Conservation (phyloP, 2,888 invertebrate genomes). For the Noctua janthina region DNA sequence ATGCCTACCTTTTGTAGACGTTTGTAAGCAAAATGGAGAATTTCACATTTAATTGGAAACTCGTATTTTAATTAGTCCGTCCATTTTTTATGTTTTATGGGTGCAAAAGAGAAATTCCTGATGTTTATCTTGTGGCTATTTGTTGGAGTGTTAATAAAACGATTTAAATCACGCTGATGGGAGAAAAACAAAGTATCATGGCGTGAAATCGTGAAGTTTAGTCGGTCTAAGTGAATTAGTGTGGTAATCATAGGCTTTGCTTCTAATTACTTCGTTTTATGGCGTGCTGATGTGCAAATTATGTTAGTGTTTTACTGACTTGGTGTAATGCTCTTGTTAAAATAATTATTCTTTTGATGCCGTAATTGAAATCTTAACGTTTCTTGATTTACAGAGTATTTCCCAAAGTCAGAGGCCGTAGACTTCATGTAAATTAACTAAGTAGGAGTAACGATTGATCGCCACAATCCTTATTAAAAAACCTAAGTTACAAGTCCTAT, state of each 20-base stretch:
- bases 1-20: constrained; percentile 66
- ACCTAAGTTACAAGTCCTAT: background rate
- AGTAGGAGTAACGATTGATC: background rate
- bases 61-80: constrained; percentile 38
- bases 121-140: constrained; percentile 44
- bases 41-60: constrained; percentile 48
- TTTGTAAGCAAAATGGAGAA: constrained; percentile 28
- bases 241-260: constrained; percentile 7
- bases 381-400: background rate
- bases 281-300: constrained; percentile 10
- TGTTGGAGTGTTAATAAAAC: constrained; percentile 45
- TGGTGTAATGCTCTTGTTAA: background rate
- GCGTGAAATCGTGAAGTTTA: constrained; percentile 15
- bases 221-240: constrained; percentile 28
- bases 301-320: background rate
- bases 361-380: background rate
- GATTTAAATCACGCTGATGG: constrained; percentile 45
- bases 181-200: constrained; percentile 23
- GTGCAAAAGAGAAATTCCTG: constrained; percentile 48
- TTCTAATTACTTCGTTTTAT: constrained; percentile 10
- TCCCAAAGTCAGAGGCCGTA: background rate
- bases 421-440: background rate
- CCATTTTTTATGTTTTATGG: constrained; percentile 52
- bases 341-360: background rate
- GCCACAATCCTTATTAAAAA: background rate